Percentiles rank a stretch among this genome's conserved stretches.
phyloP scores from a whole-genome alignment of 2,888 invertebrate genomes.

The Chelonus formosanus region DNA sequence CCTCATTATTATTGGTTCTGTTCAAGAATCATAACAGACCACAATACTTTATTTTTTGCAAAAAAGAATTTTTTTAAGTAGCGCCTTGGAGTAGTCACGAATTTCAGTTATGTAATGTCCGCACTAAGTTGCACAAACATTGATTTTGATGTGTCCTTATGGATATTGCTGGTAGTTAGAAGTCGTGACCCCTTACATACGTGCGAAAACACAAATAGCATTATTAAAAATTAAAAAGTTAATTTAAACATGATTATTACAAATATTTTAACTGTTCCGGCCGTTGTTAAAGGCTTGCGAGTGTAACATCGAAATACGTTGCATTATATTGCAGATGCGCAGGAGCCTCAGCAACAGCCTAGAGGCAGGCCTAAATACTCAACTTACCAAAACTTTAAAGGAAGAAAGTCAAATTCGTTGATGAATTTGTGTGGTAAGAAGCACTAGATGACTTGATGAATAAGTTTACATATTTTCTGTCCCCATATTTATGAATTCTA shows the following conservation, averaged over 20 bases:
- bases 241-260: conserved; percentile 25
- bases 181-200: conserved; percentile 40
- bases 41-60: too few species aligned
- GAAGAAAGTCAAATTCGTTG: conserved; percentile 92
- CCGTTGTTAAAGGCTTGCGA: conserved; percentile 63
- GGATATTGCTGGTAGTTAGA: conserved; percentile 56
- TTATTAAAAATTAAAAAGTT: conserved; percentile 22
- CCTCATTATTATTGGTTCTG: too few species aligned
- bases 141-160: conserved; percentile 38
- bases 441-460: conserved; percentile 46
- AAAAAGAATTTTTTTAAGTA: conserved; percentile 34
- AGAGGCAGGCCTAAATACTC: conserved; percentile 86
- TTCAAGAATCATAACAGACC: too few species aligned
- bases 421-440: conserved; percentile 96
- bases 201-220: conserved; percentile 35
- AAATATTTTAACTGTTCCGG: conserved; percentile 41
- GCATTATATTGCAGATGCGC: conserved; percentile 84
- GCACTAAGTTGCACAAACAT: conserved; percentile 58
- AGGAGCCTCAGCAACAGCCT: conserved; percentile 80
- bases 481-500: neutral
- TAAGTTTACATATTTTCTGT: conserved; percentile 13
- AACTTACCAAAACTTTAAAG: conserved; percentile 89
- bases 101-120: conserved; percentile 59
- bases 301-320: conserved; percentile 70
- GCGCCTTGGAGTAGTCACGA: conserved; percentile 50